Base-by-base conservation (phyloP, 2,888 invertebrate genomes). In the Drosophila vallismaia region DNA sequence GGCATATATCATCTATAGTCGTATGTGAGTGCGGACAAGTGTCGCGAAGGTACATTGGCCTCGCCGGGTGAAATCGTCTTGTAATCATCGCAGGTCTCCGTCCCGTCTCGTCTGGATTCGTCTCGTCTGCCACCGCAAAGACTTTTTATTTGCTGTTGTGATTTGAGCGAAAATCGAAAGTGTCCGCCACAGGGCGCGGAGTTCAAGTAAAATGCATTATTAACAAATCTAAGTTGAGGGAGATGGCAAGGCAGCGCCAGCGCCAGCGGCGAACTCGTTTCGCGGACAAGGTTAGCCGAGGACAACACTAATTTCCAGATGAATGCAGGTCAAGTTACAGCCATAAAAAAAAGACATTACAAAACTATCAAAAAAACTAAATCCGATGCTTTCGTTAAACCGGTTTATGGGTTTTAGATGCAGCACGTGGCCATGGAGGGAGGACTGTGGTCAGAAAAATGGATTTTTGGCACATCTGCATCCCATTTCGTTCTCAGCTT, bases 111-210 rank as follows among this genome's bases (percentile, higher is more conserved):
- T 24, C 24, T 8, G 14, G 42, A 42, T 42, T 44, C 9, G 9
- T 19, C 42, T 19, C 42, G 42, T 14, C 14, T 14, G 38, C 36
- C 42, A 14, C 42, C 44, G 44, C 19, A 19, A 42, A 55, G 44
- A 31, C 58, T 69, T 72, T 74, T 55, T 51, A 57, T 58, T 74
- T 55, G 53, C 53, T 38, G 12, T 42, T 53, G 74, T 49, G 62
- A 58, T 64, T 81, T 72, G 70, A 69, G 80, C 82, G 66, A 88
- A 83, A 88, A 88, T 87, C 88, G 83, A 83, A 86, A 83, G 83
- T 88, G 79, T 59, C 71, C 64, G 10, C 50, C 33, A 42, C 36
- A 56, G 48, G 55, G 51, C 52, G 26, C n/a, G 31, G 64, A 48
- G 70, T 68, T 71, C 83, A 82, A 49, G 54, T 68, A 69, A 63